Evolutionary conservation across 2,797 vertebrate genomes (phyloP).

Genomic region (Helostoma temminkii): DNA sequence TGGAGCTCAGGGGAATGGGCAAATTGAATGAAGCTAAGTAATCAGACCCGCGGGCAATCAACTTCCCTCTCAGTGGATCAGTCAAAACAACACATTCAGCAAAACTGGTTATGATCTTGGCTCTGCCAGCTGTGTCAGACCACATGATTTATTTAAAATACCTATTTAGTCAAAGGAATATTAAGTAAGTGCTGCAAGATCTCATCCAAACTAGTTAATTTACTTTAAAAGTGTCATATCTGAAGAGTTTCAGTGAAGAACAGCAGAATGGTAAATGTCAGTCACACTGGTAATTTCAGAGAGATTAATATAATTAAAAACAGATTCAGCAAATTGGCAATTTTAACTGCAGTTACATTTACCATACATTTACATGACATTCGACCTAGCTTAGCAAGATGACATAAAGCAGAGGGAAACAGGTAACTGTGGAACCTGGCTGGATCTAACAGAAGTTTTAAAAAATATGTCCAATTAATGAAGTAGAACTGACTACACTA

Average conservation of each 20-base stretch:
- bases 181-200: slow-evolving; percentile 12
- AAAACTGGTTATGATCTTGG: slow-evolving; percentile 41
- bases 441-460: neutral
- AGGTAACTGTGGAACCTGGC: too few species aligned
- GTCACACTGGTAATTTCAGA: neutral
- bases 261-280: neutral
- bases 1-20: slow-evolving; percentile 46
- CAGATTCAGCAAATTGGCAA: neutral
- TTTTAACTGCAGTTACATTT: neutral
- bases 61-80: slow-evolving; percentile 37
- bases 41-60: slow-evolving; percentile 63
- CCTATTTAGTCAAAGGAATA: neutral
- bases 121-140: slow-evolving; percentile 23
- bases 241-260: neutral
- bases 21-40: slow-evolving; percentile 58
- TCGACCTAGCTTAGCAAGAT: neutral
- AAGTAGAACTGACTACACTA: too few species aligned
- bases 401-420: neutral
- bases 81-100: slow-evolving; percentile 53
- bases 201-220: slow-evolving; percentile 4
- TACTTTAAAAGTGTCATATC: slow-evolving; percentile 1
- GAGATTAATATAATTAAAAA: neutral
- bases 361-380: neutral
- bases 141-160: slow-evolving; percentile 25
- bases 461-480: neutral